phyloP scores from a whole-genome alignment of 1,140 invertebrate species.

The Coenobita brevimanus region DNA sequence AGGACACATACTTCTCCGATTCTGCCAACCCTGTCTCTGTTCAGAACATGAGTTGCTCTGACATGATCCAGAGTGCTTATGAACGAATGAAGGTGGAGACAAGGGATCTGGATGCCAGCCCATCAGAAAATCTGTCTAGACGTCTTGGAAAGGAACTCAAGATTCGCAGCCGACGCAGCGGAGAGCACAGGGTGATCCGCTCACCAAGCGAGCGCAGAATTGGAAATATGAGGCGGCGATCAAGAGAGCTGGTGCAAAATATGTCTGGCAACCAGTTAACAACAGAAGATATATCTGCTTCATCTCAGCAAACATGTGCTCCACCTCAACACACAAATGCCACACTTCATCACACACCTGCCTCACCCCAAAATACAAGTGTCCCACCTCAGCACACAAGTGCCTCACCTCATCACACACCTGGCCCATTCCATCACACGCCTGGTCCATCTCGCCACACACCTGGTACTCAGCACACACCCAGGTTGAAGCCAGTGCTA shows the following conservation, averaged over 20 bases:
- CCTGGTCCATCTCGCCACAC: neutral
- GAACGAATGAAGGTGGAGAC: conserved; percentile 67
- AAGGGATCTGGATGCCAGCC: conserved; percentile 59
- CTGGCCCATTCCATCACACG: too few species aligned
- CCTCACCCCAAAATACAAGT: too few species aligned
- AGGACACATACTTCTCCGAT: conserved; percentile 52
- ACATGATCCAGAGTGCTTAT: conserved; percentile 68
- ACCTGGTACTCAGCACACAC: conserved; percentile 28
- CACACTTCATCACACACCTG: too few species aligned
- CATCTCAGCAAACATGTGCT: neutral
- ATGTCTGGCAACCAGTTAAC: conserved; percentile 32
- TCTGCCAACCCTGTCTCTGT: conserved; percentile 2
- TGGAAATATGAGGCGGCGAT: conserved; percentile 81
- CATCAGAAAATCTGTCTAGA: conserved; percentile 81
- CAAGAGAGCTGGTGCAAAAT: conserved; percentile 75
- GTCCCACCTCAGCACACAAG: too few species aligned
- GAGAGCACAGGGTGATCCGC: conserved; percentile 82
- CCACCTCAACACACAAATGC: too few species aligned
- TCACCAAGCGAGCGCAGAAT: conserved; percentile 88
- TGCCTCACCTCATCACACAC: too few species aligned
- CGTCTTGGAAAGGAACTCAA: conserved; percentile 82
- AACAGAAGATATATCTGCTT: conserved; percentile 9
- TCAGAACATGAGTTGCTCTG: conserved; percentile 59
- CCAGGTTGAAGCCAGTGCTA: conserved; percentile 54
- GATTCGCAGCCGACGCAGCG: conserved; percentile 77